phyloP scores from a whole-genome alignment of 2,797 vertebrate species.

The Mus minutoides region DNA sequence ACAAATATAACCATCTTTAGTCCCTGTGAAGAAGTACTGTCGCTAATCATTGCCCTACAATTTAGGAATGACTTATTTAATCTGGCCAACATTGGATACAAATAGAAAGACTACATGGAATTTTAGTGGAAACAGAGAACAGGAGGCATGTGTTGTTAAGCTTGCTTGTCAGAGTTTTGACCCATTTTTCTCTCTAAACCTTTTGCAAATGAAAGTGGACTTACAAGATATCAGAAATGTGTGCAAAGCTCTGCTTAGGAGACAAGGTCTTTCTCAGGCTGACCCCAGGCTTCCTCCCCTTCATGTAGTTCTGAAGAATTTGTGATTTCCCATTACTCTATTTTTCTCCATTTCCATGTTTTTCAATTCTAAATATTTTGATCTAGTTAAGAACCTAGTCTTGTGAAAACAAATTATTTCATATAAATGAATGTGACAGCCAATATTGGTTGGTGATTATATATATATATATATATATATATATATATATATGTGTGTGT shows the following conservation, averaged over 20 bases:
- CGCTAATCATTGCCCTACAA: background rate
- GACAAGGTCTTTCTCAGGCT: too few relatives aligned
- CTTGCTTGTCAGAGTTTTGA: background rate
- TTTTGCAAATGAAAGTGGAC: too few relatives aligned
- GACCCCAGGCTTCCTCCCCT: rapidly evolving
- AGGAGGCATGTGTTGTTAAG: background rate
- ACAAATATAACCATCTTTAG: too few relatives aligned
- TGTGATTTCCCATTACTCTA: background rate
- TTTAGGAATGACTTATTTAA: background rate
- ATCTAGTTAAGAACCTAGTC: background rate
- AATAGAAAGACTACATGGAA: background rate
- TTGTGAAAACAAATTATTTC: background rate
- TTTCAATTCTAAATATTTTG: background rate
- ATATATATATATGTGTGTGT: too few relatives aligned
- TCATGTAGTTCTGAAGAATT: background rate
- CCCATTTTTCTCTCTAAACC: background rate
- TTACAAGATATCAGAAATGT: background rate
- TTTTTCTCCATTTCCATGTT: background rate
- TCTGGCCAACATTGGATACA: background rate
- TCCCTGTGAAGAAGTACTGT: background rate
- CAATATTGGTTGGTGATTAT: background rate
- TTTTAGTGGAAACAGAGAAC: background rate
- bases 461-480: too few relatives aligned
- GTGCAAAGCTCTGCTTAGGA: background rate
- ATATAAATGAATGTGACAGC: background rate